A percentile compares a stretch with the other conserved stretches of the same genome.
Evolutionary conservation across 2,888 invertebrate genomes (phyloP).

Genomic region (Ceraclea dissimilis): DNA sequence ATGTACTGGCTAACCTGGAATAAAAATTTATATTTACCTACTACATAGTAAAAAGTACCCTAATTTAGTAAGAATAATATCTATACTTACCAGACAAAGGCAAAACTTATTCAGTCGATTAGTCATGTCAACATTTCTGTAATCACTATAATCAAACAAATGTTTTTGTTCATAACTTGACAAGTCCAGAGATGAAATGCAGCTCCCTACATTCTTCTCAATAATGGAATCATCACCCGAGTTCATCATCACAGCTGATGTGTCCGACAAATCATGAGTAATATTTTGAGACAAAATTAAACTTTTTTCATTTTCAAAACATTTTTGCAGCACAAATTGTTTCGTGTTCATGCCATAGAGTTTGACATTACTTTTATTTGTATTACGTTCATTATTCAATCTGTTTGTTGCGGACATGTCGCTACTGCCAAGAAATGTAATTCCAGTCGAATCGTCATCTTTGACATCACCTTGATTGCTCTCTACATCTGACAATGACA

Average conservation of each 20-base stretch:
- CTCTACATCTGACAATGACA: background rate
- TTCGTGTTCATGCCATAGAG: background rate
- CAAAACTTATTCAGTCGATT: conserved; percentile 18
- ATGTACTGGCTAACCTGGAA: conserved; percentile 23
- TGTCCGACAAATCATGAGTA: background rate
- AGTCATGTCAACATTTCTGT: conserved; percentile 1
- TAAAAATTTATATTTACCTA: background rate
- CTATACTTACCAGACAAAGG: conserved; percentile 16
- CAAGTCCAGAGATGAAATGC: background rate
- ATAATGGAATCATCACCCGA: background rate
- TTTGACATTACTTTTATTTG: too few species aligned
- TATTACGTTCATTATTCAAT: background rate
- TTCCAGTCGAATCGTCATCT: background rate
- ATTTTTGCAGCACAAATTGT: background rate
- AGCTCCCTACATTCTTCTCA: background rate
- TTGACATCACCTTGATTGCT: background rate
- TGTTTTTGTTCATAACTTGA: background rate
- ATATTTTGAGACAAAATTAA: background rate
- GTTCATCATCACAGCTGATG: background rate
- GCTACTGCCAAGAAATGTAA: background rate
- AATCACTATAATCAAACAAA: background rate
- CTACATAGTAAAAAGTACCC: background rate
- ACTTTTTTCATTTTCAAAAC: background rate
- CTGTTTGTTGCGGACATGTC: background rate
- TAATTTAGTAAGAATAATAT: background rate